These are phyloP conservation scores for Psittacula cyanocephala DNA, from an alignment of 2,113 vertebrate species.

Conservation along the genomic window DNA sequence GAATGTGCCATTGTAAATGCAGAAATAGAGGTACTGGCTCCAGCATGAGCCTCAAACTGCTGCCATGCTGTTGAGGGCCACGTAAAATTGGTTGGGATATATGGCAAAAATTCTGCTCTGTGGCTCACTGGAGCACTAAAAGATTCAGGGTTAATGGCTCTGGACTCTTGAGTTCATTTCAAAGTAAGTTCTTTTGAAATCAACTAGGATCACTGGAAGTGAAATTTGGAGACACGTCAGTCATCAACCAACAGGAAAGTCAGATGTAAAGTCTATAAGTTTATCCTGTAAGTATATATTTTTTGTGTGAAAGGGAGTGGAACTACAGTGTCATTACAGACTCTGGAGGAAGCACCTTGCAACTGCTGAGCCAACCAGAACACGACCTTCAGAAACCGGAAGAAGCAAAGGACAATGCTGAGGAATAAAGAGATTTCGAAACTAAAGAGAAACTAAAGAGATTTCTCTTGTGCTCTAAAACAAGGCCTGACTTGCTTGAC, in stretches of 20 bases:
- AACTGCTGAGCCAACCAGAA: neutral
- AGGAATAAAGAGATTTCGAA: neutral
- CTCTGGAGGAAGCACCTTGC: neutral
- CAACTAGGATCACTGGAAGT: neutral
- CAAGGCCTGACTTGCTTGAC: neutral
- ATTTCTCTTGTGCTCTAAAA: neutral
- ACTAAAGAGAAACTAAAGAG: too few relatives aligned
- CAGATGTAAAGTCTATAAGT: neutral
- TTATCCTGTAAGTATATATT: rapidly evolving
- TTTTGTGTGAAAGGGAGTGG: neutral
- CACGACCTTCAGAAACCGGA: neutral
- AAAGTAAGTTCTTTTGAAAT: neutral
- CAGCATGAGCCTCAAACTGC: neutral
- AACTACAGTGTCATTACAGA: neutral
- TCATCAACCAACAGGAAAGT: neutral
- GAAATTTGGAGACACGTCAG: neutral
- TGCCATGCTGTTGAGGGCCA: neutral
- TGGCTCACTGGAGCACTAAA: neutral
- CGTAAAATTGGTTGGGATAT: neutral
- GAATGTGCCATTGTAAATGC: neutral
- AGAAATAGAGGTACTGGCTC: neutral
- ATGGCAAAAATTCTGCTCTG: neutral
- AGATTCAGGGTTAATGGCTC: neutral
- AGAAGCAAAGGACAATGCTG: neutral
- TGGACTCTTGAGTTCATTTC: neutral